A percentile compares a stretch with the other conserved stretches of the same genome.
Conservation (phyloP, 2,888 invertebrate species). For the Julus scandinavius region DNA sequence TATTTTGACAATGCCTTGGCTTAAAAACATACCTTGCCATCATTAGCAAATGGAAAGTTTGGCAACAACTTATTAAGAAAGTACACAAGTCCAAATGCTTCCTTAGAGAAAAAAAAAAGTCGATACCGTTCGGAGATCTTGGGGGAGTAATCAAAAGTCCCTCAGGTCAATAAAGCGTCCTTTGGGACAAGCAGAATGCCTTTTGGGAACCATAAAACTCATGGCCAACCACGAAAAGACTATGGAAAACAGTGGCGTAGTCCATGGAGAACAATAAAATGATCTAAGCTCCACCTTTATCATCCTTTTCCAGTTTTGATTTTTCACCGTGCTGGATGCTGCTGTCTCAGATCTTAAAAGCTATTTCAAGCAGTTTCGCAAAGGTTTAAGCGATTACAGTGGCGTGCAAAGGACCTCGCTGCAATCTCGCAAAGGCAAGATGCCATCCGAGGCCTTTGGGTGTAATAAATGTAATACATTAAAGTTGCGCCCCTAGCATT, state of each 20-base stretch:
- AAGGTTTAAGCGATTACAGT: background rate
- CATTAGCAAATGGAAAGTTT: background rate
- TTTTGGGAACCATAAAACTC: background rate
- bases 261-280: background rate
- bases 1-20: too few relatives aligned
- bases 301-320: background rate
- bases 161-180: background rate
- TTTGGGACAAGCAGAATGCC: background rate
- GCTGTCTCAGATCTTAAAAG: background rate
- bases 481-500: background rate
- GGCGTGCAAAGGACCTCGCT: background rate
- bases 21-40: too few relatives aligned
- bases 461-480: background rate
- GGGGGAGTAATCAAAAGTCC: background rate
- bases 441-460: conserved; percentile 13
- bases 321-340: background rate
- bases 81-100: background rate
- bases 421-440: background rate
- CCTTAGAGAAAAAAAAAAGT: background rate
- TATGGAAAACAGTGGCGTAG: background rate
- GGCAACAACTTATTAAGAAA: background rate
- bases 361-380: background rate
- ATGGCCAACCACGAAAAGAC: background rate
- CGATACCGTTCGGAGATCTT: background rate
- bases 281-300: background rate